Conservation (phyloP, 2,888 invertebrate genomes). For the Hedya salicella region DNA sequence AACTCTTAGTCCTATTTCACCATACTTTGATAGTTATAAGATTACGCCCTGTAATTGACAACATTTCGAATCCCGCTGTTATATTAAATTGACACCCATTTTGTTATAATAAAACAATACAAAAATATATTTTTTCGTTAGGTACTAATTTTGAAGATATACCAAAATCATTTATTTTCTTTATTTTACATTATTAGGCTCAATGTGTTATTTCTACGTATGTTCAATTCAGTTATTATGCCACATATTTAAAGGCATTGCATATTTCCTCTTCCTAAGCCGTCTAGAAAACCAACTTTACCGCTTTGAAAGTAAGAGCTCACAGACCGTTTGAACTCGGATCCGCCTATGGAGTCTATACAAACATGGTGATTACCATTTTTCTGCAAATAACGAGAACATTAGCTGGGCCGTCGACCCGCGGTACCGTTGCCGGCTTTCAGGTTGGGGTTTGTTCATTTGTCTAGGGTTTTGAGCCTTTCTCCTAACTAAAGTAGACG, state of each 20-base stretch:
- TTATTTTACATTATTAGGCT: too few relatives aligned
- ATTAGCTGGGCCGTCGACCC: constrained; percentile 37
- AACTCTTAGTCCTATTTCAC: too few relatives aligned
- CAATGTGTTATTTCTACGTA: too few relatives aligned
- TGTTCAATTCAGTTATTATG: neutral
- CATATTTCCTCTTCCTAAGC: neutral
- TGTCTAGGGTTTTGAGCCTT: constrained; percentile 28
- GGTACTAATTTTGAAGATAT: too few relatives aligned
- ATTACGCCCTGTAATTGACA: too few relatives aligned
- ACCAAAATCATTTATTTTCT: too few relatives aligned
- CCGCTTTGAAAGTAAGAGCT: neutral
- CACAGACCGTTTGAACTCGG: constrained; percentile 4
- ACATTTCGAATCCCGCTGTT: too few relatives aligned
- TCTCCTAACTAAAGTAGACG: constrained; percentile 7
- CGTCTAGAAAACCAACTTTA: constrained; percentile 5
- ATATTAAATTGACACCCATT: too few relatives aligned
- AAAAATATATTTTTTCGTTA: too few relatives aligned
- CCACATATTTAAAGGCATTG: neutral
- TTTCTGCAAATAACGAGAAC: constrained; percentile 41
- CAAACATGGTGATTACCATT: constrained; percentile 41
- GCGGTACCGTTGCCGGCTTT: constrained; percentile 38
- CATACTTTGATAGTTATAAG: too few relatives aligned
- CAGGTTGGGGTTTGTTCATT: constrained; percentile 29
- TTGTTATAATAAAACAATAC: too few relatives aligned
- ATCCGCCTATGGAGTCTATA: constrained; percentile 11